These are phyloP conservation scores for Globodera ellingtonae DNA, from an alignment of 1,140 invertebrate species.

Conservation along the genomic window DNA sequence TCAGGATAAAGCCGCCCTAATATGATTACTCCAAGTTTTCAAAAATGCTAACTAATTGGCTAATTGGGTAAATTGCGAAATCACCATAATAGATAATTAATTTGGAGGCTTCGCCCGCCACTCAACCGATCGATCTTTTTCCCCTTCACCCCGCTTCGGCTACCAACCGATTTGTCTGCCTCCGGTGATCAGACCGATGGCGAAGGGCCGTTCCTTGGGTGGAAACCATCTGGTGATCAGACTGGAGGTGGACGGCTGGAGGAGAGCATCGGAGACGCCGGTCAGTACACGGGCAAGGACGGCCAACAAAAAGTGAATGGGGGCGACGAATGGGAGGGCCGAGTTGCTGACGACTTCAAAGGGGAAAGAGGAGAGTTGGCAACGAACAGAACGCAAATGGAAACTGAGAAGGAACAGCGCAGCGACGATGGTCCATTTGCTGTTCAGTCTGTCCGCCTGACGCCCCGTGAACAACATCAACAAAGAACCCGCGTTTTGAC, in stretches of 20 bases:
- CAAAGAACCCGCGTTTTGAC: slow-evolving; percentile 58
- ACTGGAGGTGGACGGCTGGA: slow-evolving; percentile 56
- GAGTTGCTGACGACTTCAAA: slow-evolving; percentile 53
- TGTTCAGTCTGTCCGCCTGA: slow-evolving; percentile 59
- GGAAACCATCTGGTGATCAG: slow-evolving; percentile 65
- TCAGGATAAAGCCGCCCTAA: too few relatives aligned
- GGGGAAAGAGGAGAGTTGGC: background rate
- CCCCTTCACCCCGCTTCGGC: background rate
- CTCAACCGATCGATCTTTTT: background rate
- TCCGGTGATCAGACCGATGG: slow-evolving; percentile 61
- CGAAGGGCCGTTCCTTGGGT: slow-evolving; percentile 62
- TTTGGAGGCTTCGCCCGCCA: background rate
- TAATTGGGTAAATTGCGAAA: slow-evolving; percentile 8
- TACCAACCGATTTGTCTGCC: slow-evolving; percentile 60
- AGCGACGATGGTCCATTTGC: slow-evolving; percentile 60
- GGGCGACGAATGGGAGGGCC: slow-evolving; percentile 52
- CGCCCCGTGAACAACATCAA: slow-evolving; percentile 59
- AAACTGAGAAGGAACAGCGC: slow-evolving; percentile 46
- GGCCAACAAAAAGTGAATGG: slow-evolving; percentile 50
- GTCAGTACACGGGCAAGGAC: slow-evolving; percentile 59
- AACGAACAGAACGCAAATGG: background rate
- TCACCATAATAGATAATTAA: background rate
- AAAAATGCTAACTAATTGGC: background rate
- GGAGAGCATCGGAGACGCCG: slow-evolving; percentile 59
- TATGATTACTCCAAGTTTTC: too few relatives aligned